These are phyloP conservation scores for Brachionus plicatilis DNA, from an alignment of 1,140 invertebrate genomes.

Conservation along the genomic window DNA sequence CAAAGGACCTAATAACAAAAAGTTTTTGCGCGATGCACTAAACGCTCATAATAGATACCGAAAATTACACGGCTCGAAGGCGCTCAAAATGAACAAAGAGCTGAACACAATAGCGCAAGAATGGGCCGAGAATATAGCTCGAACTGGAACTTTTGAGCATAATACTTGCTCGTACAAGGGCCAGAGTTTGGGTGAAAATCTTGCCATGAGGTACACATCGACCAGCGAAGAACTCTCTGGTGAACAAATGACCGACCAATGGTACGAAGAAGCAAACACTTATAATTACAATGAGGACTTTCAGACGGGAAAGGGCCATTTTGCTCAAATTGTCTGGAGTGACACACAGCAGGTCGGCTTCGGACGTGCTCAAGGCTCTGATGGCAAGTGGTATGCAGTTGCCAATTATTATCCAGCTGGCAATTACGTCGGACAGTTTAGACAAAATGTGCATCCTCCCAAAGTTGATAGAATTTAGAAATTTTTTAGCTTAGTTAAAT, in stretches of 20 bases:
- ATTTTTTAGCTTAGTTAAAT: neutral
- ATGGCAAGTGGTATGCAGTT: conserved; percentile 65
- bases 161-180: conserved; percentile 50
- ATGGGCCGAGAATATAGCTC: conserved; percentile 71
- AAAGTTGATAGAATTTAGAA: conserved; percentile 41
- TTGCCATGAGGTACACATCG: conserved; percentile 14
- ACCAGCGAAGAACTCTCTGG: conserved; percentile 56
- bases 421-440: conserved; percentile 69
- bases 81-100: conserved; percentile 65
- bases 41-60: conserved; percentile 72
- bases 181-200: neutral
- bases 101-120: conserved; percentile 64
- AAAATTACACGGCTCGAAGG: conserved; percentile 65
- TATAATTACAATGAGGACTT: conserved; percentile 70
- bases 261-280: conserved; percentile 73
- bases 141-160: conserved; percentile 67
- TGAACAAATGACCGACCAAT: conserved; percentile 75
- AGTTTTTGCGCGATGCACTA: conserved; percentile 15
- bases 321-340: conserved; percentile 83
- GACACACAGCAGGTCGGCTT: conserved; percentile 71
- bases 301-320: conserved; percentile 72
- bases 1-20: neutral
- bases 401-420: conserved; percentile 73
- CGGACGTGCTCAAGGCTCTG: conserved; percentile 69
- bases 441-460: conserved; percentile 70